These are phyloP conservation scores for Priocnemis perturbator DNA, from an alignment of 2,888 invertebrate genomes.

Conservation along the genomic window DNA sequence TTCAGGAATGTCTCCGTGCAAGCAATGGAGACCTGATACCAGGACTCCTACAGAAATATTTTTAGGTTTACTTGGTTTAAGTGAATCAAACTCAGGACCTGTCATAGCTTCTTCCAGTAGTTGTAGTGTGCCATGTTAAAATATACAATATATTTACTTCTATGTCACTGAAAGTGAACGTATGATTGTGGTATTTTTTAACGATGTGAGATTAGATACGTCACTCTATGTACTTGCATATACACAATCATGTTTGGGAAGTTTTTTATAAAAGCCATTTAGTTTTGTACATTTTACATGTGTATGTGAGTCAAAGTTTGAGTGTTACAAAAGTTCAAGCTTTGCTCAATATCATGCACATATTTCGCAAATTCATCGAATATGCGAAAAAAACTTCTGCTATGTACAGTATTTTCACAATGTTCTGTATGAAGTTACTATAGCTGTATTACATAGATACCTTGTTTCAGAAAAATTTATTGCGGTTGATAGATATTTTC, in stretches of 20 bases:
- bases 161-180: slow-evolving; percentile 30
- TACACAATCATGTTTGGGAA: not conserved
- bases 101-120: slow-evolving; percentile 37
- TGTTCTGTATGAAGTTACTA: no score
- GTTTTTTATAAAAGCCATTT: slow-evolving; percentile 20
- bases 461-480: no score
- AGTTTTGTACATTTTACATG: no score
- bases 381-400: no score
- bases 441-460: no score
- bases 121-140: slow-evolving; percentile 48
- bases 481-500: no score
- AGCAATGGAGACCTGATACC: slow-evolving; percentile 17
- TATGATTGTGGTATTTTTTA: slow-evolving; percentile 4
- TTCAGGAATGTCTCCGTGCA: slow-evolving; percentile 21
- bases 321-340: no score
- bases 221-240: not conserved
- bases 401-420: no score
- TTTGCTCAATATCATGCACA: no score
- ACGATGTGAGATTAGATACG: no score
- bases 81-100: slow-evolving; percentile 45
- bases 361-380: no score
- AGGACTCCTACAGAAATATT: slow-evolving; percentile 56
- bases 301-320: no score
- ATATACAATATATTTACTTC: slow-evolving; percentile 18
- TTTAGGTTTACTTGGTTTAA: slow-evolving; percentile 58